Evolutionary conservation across 2,113 vertebrate species (phyloP).

Genomic region (Scomber japonicus): DNA sequence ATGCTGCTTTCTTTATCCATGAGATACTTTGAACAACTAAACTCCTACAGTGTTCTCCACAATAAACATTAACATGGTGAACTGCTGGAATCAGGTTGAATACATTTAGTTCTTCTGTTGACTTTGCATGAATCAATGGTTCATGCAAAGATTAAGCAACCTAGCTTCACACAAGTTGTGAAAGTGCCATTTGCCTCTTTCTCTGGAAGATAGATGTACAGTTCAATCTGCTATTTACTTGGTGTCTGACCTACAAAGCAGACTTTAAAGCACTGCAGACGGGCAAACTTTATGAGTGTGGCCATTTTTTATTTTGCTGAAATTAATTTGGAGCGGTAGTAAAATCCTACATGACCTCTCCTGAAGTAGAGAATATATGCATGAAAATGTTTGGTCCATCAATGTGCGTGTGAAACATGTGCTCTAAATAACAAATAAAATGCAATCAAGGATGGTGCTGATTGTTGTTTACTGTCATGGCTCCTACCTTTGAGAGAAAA

Average conservation of each 20-base stretch:
- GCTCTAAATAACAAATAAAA: conserved; percentile 29
- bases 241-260: conserved; percentile 23
- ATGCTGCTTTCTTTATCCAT: conserved; percentile 12
- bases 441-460: conserved; percentile 5
- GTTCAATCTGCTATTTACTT: conserved; percentile 51
- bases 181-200: conserved; percentile 29
- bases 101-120: conserved; percentile 14
- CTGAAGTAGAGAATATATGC: conserved; percentile 29
- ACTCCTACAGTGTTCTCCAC: neutral
- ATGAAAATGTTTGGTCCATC: neutral
- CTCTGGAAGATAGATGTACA: conserved; percentile 26
- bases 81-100: conserved; percentile 34
- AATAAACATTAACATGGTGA: conserved; percentile 13
- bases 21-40: conserved; percentile 16
- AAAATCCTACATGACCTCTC: conserved; percentile 35
- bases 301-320: conserved; percentile 40
- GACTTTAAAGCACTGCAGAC: conserved; percentile 25
- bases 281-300: conserved; percentile 35
- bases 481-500: conserved; percentile 96
- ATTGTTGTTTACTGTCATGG: conserved; percentile 35
- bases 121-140: neutral
- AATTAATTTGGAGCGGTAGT: conserved; percentile 46
- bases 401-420: conserved; percentile 5
- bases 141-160: neutral
- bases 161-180: conserved; percentile 18